phyloP scores from a whole-genome alignment of 2,888 invertebrate species.

The Cantharis flavilabris region DNA sequence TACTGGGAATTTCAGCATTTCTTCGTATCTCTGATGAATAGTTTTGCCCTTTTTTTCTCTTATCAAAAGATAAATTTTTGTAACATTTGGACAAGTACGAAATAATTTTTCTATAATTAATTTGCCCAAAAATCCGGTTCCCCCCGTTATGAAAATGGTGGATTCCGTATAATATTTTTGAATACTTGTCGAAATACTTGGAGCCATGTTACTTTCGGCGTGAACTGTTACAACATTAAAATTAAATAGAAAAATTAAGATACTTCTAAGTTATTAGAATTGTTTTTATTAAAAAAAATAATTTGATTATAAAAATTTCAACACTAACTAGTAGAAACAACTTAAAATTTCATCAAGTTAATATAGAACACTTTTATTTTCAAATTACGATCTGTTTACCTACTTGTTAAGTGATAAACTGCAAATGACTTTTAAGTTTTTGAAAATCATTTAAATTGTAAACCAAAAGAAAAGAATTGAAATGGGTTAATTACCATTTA shows the following conservation, averaged over 20 bases:
- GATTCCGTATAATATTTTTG: background rate
- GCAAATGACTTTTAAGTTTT: background rate
- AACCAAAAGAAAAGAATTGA: background rate
- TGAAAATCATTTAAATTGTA: background rate
- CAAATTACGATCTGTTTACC: background rate
- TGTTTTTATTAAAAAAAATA: no score
- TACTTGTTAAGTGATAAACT: background rate
- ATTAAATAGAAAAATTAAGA: no score
- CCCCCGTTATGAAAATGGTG: conserved; percentile 13
- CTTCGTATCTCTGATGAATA: background rate
- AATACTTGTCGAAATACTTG: background rate
- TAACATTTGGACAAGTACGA: background rate
- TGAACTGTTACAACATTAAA: background rate
- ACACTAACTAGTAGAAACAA: no score
- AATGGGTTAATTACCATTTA: background rate
- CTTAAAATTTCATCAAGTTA: no score
- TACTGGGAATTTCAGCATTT: background rate
- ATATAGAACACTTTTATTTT: background rate
- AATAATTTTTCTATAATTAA: background rate
- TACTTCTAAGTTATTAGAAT: no score
- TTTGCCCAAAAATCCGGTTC: conserved; percentile 20
- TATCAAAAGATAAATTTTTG: background rate
- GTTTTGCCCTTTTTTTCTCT: background rate
- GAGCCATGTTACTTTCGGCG: background rate
- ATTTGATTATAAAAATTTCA: no score